Conservation (phyloP, 2,888 invertebrate genomes). For the Drosophila phalerata region DNA sequence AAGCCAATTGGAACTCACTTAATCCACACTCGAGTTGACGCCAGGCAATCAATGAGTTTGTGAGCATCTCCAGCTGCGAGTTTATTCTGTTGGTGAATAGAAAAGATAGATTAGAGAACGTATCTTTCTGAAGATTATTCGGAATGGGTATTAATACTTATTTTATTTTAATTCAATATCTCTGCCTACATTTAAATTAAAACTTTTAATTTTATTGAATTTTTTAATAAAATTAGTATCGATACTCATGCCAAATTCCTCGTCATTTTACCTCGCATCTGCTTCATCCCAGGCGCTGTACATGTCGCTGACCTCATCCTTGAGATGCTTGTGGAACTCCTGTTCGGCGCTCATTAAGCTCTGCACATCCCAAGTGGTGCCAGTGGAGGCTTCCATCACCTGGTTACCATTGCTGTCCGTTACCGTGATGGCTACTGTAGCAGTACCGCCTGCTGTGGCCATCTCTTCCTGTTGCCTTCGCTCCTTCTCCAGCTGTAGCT, state of each 20-base stretch:
- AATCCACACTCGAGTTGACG: conserved; percentile 91
- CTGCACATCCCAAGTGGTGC: conserved; percentile 71
- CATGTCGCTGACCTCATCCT: conserved; percentile 90
- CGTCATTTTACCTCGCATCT: conserved; percentile 87
- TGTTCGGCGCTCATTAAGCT: conserved; percentile 83
- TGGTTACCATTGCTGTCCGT: conserved; percentile 80
- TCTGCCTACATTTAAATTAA: no score
- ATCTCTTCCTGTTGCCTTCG: conserved; percentile 29
- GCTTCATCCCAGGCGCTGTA: conserved; percentile 90
- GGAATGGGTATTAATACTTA: not conserved
- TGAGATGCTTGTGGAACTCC: conserved; percentile 86
- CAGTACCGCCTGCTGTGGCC: conserved; percentile 1
- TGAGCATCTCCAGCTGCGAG: conserved; percentile 90
- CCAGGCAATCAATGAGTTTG: conserved; percentile 90
- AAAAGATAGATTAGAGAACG: not conserved
- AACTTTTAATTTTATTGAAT: no score
- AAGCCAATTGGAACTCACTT: conserved; percentile 91
- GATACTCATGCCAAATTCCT: not conserved
- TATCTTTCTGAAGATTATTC: not conserved
- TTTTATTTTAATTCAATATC: not conserved
- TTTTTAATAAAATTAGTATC: not conserved
- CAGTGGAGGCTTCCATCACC: conserved; percentile 62
- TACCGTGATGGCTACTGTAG: conserved; percentile 70
- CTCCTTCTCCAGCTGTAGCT: conserved; percentile 7
- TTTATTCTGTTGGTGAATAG: conserved; percentile 87